Conservation (phyloP, 2,797 vertebrate genomes). For the Benthosema pterotum region DNA sequence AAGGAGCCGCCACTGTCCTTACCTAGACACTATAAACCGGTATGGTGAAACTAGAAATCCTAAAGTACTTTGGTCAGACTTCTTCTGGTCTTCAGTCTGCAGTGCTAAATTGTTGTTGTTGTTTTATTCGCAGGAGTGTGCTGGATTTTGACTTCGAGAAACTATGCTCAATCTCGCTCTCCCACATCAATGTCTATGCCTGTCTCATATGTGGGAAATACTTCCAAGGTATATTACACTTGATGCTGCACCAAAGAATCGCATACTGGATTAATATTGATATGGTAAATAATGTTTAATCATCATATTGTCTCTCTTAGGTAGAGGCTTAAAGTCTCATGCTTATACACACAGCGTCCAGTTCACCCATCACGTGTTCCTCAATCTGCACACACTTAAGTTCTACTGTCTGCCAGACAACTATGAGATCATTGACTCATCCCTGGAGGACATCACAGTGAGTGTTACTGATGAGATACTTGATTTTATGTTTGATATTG, state of each 20-base stretch:
- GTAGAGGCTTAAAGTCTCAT: slow-evolving; percentile 93
- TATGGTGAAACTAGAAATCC: slow-evolving; percentile 26
- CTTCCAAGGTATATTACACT: slow-evolving; percentile 87
- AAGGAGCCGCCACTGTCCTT: slow-evolving; percentile 94
- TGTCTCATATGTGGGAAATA: slow-evolving; percentile 97
- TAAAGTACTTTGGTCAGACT: slow-evolving; percentile 7
- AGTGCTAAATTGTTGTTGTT: slow-evolving; percentile 4
- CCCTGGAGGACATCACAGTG: slow-evolving; percentile 95
- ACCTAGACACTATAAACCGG: slow-evolving; percentile 97
- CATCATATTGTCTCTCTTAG: slow-evolving; percentile 64
- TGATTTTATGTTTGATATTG: background rate
- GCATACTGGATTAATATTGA: too few relatives aligned
- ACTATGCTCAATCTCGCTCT: slow-evolving; percentile 95
- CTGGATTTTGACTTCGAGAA: slow-evolving; percentile 98
- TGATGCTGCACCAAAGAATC: background rate
- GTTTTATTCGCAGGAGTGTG: slow-evolving; percentile 84
- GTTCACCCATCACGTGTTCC: slow-evolving; percentile 95
- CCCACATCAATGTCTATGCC: slow-evolving; percentile 95
- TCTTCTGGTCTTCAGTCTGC: background rate
- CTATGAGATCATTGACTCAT: slow-evolving; percentile 98
- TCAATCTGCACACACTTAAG: slow-evolving; percentile 95
- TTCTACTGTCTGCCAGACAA: slow-evolving; percentile 98
- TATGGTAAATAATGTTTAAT: background rate
- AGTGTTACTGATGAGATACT: slow-evolving; percentile 46
- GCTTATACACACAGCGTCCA: slow-evolving; percentile 97